A percentile compares a stretch with the other conserved stretches of the same genome.
phyloP scores from a whole-genome alignment of 2,113 vertebrate species.

The Cyanoramphus novaezelandiae region DNA sequence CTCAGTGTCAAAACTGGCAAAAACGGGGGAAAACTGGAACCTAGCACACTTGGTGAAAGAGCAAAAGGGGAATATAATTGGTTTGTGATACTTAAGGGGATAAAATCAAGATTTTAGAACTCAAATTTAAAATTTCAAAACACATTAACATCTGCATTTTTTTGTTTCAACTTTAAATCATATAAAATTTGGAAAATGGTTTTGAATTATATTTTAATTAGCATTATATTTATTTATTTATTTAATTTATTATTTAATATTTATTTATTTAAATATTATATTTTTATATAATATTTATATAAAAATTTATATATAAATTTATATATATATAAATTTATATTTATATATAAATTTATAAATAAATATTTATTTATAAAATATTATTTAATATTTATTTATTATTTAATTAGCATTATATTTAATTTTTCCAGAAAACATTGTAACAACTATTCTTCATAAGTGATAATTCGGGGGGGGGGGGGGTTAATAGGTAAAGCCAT shows the following conservation, averaged over 20 bases:
- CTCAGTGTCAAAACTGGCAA: background rate
- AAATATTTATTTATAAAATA: too few relatives aligned
- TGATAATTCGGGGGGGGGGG: background rate
- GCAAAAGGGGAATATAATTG: background rate
- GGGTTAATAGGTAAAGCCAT: background rate
- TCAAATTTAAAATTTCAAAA: background rate
- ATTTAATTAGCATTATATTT: background rate
- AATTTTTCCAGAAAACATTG: background rate
- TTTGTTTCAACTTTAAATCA: background rate
- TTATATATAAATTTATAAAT: too few relatives aligned
- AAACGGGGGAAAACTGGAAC: fast-evolving
- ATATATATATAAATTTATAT: too few relatives aligned
- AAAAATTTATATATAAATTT: too few relatives aligned
- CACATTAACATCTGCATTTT: background rate
- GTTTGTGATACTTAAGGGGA: background rate
- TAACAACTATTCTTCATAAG: background rate
- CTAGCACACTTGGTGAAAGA: background rate
- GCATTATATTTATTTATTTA: too few relatives aligned
- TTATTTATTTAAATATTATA: too few relatives aligned
- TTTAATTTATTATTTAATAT: too few relatives aligned
- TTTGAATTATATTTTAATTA: background rate
- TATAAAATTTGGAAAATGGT: background rate
- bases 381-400: too few relatives aligned
- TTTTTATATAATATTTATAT: too few relatives aligned
- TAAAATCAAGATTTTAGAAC: background rate